Conservation (phyloP, 1,140 invertebrate genomes). For the Lamellibrachia luymesi region DNA sequence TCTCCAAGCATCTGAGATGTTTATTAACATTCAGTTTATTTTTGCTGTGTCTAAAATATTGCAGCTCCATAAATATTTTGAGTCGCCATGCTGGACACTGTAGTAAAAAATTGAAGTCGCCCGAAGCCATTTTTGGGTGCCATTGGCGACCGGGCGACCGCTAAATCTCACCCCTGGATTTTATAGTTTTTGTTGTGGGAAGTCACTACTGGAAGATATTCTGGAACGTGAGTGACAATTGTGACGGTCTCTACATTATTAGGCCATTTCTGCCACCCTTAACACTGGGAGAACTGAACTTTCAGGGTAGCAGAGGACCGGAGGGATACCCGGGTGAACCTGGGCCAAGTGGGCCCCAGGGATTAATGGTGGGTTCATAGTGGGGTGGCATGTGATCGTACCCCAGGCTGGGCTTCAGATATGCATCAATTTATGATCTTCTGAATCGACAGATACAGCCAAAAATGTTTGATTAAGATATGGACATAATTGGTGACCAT, state of each 20-base stretch:
- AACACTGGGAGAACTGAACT: background rate
- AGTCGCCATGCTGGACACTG: no score
- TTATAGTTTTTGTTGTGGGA: background rate
- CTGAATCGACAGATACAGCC: background rate
- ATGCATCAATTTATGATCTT: background rate
- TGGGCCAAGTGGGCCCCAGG: background rate
- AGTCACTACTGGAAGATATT: background rate
- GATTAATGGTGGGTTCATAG: background rate
- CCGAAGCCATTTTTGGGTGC: no score
- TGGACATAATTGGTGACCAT: background rate
- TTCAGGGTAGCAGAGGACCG: constrained; percentile 14
- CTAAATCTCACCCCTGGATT: no score
- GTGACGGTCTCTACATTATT: background rate
- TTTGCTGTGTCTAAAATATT: no score
- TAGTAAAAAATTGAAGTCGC: no score
- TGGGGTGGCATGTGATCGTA: background rate
- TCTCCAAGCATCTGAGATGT: no score
- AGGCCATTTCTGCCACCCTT: background rate
- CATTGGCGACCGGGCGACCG: no score
- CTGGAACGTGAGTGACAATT: background rate
- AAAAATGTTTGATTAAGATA: background rate
- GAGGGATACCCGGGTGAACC: constrained; percentile 16
- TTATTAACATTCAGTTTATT: no score
- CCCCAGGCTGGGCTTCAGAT: background rate
- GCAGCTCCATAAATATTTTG: no score